Evolutionary conservation across 2,113 vertebrate genomes (phyloP).

Genomic region (Harpagus bidentatus): DNA sequence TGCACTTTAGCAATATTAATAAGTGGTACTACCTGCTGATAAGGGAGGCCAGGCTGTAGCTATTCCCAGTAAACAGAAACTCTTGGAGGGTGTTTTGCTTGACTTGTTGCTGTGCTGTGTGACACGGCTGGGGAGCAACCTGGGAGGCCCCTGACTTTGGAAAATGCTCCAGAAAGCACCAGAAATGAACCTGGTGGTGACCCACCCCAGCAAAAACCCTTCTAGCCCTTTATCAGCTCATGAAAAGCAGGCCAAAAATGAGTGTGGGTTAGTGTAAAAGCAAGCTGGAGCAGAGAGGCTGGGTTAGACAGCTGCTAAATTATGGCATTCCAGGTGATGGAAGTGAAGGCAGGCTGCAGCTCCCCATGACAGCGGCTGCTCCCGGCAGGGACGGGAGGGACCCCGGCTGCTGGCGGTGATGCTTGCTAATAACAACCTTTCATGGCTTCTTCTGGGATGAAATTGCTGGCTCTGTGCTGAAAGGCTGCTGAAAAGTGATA

Average conservation of each 20-base stretch:
- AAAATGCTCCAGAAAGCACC: background rate
- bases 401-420: background rate
- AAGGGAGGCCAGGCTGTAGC: background rate
- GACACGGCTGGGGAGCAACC: background rate
- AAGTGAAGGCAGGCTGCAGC: background rate
- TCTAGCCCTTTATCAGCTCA: background rate
- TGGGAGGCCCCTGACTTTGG: fast-evolving
- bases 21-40: background rate
- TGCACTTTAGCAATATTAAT: background rate
- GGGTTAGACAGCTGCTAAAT: background rate
- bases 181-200: background rate
- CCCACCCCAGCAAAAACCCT: background rate
- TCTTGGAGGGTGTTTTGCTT: background rate
- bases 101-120: background rate
- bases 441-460: constrained; percentile 10
- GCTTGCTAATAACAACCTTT: constrained; percentile 23
- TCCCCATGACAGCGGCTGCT: background rate
- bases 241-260: background rate
- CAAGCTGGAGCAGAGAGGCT: background rate
- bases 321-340: background rate
- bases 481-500: constrained; percentile 69
- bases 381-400: background rate
- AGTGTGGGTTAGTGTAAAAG: background rate
- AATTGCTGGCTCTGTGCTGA: constrained; percentile 67
- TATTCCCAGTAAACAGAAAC: background rate